Evolutionary conservation across 2,797 vertebrate species (phyloP).

Genomic region (Peromyscus attwateri): DNA sequence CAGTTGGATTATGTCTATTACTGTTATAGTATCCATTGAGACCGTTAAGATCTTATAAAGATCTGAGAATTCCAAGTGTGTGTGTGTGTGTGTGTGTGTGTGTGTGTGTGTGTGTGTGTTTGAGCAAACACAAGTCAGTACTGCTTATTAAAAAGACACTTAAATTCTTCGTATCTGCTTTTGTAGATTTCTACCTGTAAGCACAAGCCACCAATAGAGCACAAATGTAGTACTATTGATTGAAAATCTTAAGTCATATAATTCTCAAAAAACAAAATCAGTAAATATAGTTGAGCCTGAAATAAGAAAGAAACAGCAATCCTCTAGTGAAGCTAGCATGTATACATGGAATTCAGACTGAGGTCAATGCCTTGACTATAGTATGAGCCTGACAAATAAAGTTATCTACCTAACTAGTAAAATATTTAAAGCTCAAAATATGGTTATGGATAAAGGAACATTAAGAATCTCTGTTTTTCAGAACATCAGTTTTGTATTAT

Average conservation of each 20-base stretch:
- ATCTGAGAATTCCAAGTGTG: neutral
- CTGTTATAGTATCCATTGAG: neutral
- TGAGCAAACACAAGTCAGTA: neutral
- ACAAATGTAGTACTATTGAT: neutral
- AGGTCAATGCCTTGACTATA: neutral
- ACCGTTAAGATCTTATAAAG: neutral
- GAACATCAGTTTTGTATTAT: neutral
- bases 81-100: neutral
- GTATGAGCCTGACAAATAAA: neutral
- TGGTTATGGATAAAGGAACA: neutral
- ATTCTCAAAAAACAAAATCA: neutral
- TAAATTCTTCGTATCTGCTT: neutral
- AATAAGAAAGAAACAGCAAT: neutral
- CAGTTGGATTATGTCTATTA: neutral
- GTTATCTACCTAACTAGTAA: neutral
- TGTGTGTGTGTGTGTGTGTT: neutral
- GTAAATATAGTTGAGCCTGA: neutral
- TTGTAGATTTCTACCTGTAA: neutral
- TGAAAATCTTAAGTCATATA: slow-evolving; percentile 29
- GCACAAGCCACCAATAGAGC: neutral
- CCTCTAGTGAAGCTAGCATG: neutral
- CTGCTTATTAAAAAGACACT: slow-evolving; percentile 40
- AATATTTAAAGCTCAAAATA: neutral
- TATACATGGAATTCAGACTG: neutral
- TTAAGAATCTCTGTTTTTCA: neutral